Evolutionary conservation across 1,140 invertebrate genomes (phyloP).

Genomic region (Vanessa atalanta): DNA sequence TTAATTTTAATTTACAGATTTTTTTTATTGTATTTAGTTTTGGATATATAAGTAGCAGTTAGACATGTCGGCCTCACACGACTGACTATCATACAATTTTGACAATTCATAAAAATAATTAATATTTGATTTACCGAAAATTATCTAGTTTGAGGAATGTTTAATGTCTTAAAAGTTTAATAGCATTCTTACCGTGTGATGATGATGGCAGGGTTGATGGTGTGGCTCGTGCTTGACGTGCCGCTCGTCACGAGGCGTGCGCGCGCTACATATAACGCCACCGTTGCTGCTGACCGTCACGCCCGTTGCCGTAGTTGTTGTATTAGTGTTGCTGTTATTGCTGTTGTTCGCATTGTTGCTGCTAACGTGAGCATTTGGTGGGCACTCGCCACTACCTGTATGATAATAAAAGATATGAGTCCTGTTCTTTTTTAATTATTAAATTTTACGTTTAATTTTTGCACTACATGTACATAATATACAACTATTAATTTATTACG

Average conservation of each 20-base stretch:
- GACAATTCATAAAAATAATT: too few relatives aligned
- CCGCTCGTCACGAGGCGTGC: conserved; percentile 56
- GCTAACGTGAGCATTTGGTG: conserved; percentile 12
- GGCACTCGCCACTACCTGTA: conserved; percentile 50
- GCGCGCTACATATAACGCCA: conserved; percentile 64
- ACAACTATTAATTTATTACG: too few relatives aligned
- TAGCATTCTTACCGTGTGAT: conserved; percentile 44
- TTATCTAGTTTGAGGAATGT: background rate
- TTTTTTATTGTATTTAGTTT: too few relatives aligned
- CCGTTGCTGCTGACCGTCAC: conserved; percentile 36
- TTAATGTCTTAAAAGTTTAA: background rate
- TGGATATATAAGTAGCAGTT: too few relatives aligned
- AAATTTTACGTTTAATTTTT: too few relatives aligned
- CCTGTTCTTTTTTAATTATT: background rate
- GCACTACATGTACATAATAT: too few relatives aligned
- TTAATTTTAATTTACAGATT: too few relatives aligned
- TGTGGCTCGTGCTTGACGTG: conserved; percentile 78
- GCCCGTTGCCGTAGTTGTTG: conserved; percentile 17
- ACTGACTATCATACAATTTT: too few relatives aligned
- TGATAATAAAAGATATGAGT: background rate
- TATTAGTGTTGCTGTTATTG: conserved; percentile 83
- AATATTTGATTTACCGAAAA: background rate
- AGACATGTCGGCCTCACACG: too few relatives aligned
- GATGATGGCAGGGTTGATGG: conserved; percentile 63
- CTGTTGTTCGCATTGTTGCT: conserved; percentile 58